Percentiles rank a stretch among this genome's conserved stretches.
Conservation (phyloP, 1,140 invertebrate genomes). For the Tribolium castaneum region DNA sequence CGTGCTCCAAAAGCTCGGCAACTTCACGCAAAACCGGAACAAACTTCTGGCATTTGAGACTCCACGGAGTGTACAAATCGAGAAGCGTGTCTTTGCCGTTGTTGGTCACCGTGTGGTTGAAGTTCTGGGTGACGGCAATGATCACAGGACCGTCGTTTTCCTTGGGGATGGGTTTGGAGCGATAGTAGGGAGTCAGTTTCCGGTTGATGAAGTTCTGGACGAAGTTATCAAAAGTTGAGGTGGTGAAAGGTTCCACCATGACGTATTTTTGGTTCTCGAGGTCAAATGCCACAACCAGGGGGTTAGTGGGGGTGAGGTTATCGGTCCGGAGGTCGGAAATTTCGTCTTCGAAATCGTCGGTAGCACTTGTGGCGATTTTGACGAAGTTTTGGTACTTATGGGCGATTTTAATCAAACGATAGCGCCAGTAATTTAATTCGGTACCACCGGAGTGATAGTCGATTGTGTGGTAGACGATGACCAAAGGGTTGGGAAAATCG, state of each 20-base stretch:
- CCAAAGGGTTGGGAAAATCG: conserved; percentile 90
- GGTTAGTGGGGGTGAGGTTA: conserved; percentile 88
- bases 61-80: conserved; percentile 98
- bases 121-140: conserved; percentile 86
- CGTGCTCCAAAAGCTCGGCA: conserved; percentile 83
- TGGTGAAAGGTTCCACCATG: conserved; percentile 89
- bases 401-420: conserved; percentile 92
- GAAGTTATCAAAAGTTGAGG: neutral
- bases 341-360: conserved; percentile 93
- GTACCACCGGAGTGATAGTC: conserved; percentile 98
- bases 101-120: conserved; percentile 92
- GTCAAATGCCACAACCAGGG: conserved; percentile 86
- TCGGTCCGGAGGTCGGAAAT: conserved; percentile 94
- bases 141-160: neutral
- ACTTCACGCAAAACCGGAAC: conserved; percentile 92
- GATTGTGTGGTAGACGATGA: conserved; percentile 93
- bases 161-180: neutral
- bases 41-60: conserved; percentile 96
- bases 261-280: conserved; percentile 89
- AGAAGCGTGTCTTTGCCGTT: conserved; percentile 91
- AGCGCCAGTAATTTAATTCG: conserved; percentile 99
- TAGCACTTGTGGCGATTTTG: conserved; percentile 90
- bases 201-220: neutral
- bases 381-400: conserved; percentile 83
- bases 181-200: neutral